These are phyloP conservation scores for Carettochelys insculpta DNA, from an alignment of 2,113 vertebrate genomes.

Conservation along the genomic window DNA sequence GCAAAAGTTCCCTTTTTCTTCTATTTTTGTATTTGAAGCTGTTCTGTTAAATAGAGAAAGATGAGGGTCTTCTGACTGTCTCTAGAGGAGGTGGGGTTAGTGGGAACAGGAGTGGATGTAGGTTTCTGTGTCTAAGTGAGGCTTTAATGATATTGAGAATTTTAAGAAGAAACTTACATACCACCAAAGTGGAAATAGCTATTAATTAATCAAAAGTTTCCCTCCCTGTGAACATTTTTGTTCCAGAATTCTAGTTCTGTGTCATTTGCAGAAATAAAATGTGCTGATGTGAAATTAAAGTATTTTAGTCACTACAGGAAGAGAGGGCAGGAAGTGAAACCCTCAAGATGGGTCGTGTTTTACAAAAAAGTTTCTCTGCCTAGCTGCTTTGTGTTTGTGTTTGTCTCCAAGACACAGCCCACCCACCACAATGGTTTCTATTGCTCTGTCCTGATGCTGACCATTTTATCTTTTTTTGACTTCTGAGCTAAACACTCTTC, in stretches of 20 bases:
- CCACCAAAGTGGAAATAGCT: neutral
- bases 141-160: neutral
- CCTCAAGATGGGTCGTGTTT: neutral
- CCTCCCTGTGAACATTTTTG: accelerated
- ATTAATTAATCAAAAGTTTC: neutral
- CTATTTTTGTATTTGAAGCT: neutral
- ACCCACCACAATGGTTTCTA: neutral
- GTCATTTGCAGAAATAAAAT: neutral
- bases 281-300: neutral
- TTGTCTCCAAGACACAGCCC: accelerated
- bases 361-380: slow-evolving; percentile 1
- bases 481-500: accelerated
- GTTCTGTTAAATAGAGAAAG: neutral
- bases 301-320: neutral
- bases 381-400: no score
- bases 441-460: neutral
- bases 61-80: neutral
- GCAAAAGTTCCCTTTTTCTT: slow-evolving; percentile 31
- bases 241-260: neutral
- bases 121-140: neutral
- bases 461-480: neutral
- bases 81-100: neutral
- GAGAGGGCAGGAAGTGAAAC: neutral
- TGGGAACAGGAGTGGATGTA: accelerated
- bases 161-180: neutral